Evolutionary conservation across 2,797 vertebrate species (phyloP), one percentile per base, ranked within the genome.

Genomic region (Halcyon chelicuti): DNA sequence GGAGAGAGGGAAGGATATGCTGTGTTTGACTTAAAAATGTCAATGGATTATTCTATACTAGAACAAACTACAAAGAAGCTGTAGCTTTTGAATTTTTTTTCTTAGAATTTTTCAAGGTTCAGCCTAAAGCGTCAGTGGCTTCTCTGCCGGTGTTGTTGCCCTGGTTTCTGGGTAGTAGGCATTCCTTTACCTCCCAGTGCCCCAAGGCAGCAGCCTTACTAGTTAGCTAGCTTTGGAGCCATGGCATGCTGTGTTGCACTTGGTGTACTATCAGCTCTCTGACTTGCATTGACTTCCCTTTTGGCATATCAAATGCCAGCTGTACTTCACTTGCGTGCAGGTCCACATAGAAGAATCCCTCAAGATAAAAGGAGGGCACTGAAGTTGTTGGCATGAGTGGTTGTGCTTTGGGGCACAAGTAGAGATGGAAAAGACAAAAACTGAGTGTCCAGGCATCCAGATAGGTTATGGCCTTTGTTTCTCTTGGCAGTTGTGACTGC

Each of bases 1-100:
- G 71, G 67, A 94, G 72, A 79, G 85, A 85, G 93, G 94, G 87
- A 95, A 94, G 73, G 66, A 82, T 94, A 44, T 31, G 79, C 58
- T 83, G 33, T 76, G 71, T 89, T 82, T 79, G 66, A 46, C 21
- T 47, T 47, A 47, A 47, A 47, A 47, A 47, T 47, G 22, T 47
- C 22, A 22, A 47, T 23, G 46, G 46, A 47, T 23, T 47, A 47
- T 47, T 47, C 12, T 47, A 2, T 14, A 66, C 29, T 29, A 33
- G 54, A 79, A 47, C 37, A 54, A 75, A 28, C 55, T 42, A 25
- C 55, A 86, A 58, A 87, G 81, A 33, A 91, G 21, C n/a, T 39
- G 55, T 35, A 67, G n/a, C 77, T 87, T 3, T 3, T 18, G 6
- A 6, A 3, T 26, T 29, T 22, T 44, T 40, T 8, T 26, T 33